Base-by-base conservation (phyloP, 2,797 vertebrate genomes). In the Sebastes ruberrimus region DNA sequence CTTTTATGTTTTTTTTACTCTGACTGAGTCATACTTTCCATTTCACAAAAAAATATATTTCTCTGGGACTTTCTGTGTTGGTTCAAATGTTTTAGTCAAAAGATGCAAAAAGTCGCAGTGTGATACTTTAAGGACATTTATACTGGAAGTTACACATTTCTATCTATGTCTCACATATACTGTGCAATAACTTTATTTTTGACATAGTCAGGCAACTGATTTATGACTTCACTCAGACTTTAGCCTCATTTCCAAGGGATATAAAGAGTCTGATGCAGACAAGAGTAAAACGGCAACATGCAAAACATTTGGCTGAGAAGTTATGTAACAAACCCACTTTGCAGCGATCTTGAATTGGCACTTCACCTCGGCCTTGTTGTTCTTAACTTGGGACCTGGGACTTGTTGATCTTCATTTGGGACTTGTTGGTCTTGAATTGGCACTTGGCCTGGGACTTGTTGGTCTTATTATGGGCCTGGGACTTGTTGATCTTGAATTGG, bases 1-100 rank as follows among this genome's bases (percentile, higher is more conserved):
- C 32, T 69, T 81, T 76, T 35, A 42, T 55, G 25, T 49, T 22
- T 1, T 22, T 22, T 53, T 79, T 38, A 16, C 63, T 74, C 61
- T 69, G 42, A 9, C 49, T 30, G 56, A 71, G 52, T 10, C 8
- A 7, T 10, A 10, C 10, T 77, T 78, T 66, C 8, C n/a, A 64
- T 22, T 49, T 49, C 10, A 27, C 4, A 38, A 27, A 64, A 57
- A 9, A 66, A 8, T 0, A 22, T 49, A 56, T 56, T 33, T 63
- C 2, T 3, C 14, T 3, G 22, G 6, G 63, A 14, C 1, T 23
- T 76, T 49, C 4, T 8, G 5, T 8, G 5, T 8, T 22, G 10
- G 35, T 71, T 66, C 27, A 56, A 59, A 28, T 3, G 6, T 42
- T 65, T 53, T n/a, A 4, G 27, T 42, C 0, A 57, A 56, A 71